Evolutionary conservation across 2,888 invertebrate genomes (phyloP), one percentile per base, ranked within the genome.

Genomic region (Tridacna gigas): DNA sequence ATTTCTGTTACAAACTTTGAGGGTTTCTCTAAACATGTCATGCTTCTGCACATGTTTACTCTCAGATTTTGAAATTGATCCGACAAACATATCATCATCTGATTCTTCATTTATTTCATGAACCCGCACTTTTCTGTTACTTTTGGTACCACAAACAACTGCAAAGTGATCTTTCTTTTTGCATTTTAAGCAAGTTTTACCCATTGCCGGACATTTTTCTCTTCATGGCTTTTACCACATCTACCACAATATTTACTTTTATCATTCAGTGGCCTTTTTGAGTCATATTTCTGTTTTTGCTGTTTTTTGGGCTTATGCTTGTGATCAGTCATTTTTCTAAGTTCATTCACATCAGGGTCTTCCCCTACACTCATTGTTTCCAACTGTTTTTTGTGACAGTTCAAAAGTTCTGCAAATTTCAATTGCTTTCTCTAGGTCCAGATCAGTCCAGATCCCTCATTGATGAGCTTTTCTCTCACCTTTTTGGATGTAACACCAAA

Each of bases 391-490:
- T 37, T 74, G 25, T 5, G 74, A 13, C 15, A 79, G n/a, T 83
- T 86, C 85, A 69, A 74, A 74, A 11, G 77, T 37, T 26, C 76
- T 47, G 7, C 77, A 78, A 18, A 82, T 79, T 5, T 85, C 79
- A 9, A 79, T 20, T 9, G 86, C 80, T 9, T 47, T 87, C 82
- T 82, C 75, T 51, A 51, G 51, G 18, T 12, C 0, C 83, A 26
- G 18, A 85, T 88, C 20, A 26, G 18, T 84, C 86, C 20, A 26
- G 78, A 75, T 9, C 83, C 86, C 65, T 80, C 82, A 48, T 74
- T 74, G 0, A 89, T 82, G 0, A 77, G 63, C 37, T 86, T 86
- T 69, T 89, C 83, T 25, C 88, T 45, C 0, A 89, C 74, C 56
- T 88, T 86, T 13, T n/a, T 48, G 7, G 47, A 48, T 63, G 61